These are phyloP conservation scores for Drosophila acutilabella DNA, from an alignment of 2,888 invertebrate genomes.

Conservation along the genomic window DNA sequence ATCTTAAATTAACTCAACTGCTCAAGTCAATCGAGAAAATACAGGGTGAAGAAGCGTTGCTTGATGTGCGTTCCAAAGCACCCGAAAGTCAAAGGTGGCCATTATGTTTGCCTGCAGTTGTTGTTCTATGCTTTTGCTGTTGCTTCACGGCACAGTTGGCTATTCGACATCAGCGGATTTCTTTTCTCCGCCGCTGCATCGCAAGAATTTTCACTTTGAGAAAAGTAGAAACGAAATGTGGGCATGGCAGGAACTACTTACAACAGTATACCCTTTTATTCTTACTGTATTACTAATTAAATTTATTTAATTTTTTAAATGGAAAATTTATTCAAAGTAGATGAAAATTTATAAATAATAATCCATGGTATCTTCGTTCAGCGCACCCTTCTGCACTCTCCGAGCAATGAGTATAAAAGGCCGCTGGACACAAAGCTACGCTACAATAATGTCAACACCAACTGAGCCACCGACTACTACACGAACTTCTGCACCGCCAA, in stretches of 20 bases:
- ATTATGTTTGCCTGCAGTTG: constrained; percentile 17
- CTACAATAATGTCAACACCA: constrained; percentile 2
- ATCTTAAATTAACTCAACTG: no score
- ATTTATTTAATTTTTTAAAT: no score
- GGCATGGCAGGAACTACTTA: neutral
- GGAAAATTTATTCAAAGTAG: no score
- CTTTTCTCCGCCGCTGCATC: constrained; percentile 27
- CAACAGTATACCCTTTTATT: neutral
- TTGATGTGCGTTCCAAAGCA: constrained; percentile 4
- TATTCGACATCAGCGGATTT: constrained; percentile 50
- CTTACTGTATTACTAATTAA: no score
- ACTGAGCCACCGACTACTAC: no score
- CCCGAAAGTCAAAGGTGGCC: constrained; percentile 31
- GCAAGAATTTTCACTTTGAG: constrained; percentile 45
- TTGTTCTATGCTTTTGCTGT: constrained; percentile 18
- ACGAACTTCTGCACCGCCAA: neutral
- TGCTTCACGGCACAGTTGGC: constrained; percentile 38
- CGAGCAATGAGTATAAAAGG: constrained; percentile 1
- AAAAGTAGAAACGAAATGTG: constrained; percentile 10
- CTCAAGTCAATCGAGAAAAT: no score
- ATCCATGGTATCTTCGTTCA: no score
- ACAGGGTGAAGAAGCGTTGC: no score
- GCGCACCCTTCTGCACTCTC: neutral
- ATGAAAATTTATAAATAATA: no score
- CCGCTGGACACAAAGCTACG: constrained; percentile 32